Evolutionary conservation across 2,113 vertebrate genomes (phyloP), one percentile per base, ranked within the genome.

Genomic region (Sakesphorus luctuosus): DNA sequence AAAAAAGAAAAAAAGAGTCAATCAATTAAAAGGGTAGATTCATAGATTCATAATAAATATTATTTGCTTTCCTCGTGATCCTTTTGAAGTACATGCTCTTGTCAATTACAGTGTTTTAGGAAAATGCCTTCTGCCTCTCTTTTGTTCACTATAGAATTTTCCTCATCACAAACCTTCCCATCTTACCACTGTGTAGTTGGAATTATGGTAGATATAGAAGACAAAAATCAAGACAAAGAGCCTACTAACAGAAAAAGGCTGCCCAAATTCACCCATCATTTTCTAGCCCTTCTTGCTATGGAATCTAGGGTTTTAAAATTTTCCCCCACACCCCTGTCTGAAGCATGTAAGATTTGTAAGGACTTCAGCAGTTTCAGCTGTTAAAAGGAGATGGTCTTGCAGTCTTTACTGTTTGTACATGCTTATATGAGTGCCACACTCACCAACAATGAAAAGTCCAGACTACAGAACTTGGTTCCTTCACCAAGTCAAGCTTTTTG

Each of bases 361-460:
- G 33, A 36, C 36, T 43, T 20, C 1, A 67, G 47, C 24, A 24
- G 7, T 62, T 77, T 76, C 36, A 79, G 52, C 25, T 61, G 35
- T 58, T 69, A 59, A 44, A 87, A 79, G 36, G 24, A 53, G 24
- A 59, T n/a, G 8, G 17, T 73, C 11, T 68, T 63, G 44, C 38
- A 49, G 67, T n/a, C 35, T 21, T 58, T 12, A 28, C n/a, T 38
- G 11, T 63, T 36, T 35, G 31, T 68, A 44, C 13, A 36, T 10
- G 31, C n/a, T 58, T 47, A 52, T 0, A 0, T 14, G 18, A 50
- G 16, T 2, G 2, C 21, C 47, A 13, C 28, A 24, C 17, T 66
- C 40, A 25, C 12, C 20, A 55, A 50, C 12, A 85, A 61, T 16
- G 29, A 49, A 2, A 61, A 67, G 47, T 17, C 24, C 31, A 88